These are phyloP conservation scores for Tetragonisca angustula DNA, from an alignment of 2,888 invertebrate species.

Conservation along the genomic window DNA sequence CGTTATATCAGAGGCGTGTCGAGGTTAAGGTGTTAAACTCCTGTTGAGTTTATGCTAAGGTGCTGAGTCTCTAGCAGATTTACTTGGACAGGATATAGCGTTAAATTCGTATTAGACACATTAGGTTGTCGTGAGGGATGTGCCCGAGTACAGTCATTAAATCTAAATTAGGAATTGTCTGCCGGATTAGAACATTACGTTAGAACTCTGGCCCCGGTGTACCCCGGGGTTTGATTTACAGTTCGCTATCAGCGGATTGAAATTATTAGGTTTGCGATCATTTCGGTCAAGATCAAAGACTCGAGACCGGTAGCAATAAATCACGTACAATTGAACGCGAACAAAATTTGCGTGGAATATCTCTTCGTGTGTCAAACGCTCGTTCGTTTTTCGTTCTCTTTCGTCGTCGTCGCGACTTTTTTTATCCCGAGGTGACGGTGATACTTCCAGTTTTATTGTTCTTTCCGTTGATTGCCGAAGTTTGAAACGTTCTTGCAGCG, in stretches of 20 bases:
- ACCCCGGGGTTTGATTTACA: background rate
- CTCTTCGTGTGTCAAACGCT: no score
- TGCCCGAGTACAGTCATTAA: background rate
- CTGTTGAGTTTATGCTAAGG: conserved; percentile 25
- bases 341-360: no score
- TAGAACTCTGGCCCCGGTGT: background rate
- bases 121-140: conserved; percentile 6
- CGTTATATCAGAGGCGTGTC: conserved; percentile 23
- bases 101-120: conserved; percentile 9
- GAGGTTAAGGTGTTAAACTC: conserved; percentile 21
- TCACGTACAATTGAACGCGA: background rate
- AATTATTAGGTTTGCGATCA: background rate
- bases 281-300: background rate
- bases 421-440: background rate
- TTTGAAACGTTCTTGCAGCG: conserved; percentile 36
- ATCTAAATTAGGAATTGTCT: conserved; percentile 15
- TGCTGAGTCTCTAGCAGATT: conserved; percentile 6
- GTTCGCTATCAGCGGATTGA: background rate
- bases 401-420: background rate
- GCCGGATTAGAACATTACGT: background rate
- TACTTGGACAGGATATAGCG: background rate
- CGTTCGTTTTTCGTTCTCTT: background rate
- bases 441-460: background rate
- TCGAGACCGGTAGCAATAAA: background rate
- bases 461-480: conserved; percentile 32